These are phyloP conservation scores for Rhadina sibilatrix DNA, from an alignment of 2,113 vertebrate species.

Conservation along the genomic window DNA sequence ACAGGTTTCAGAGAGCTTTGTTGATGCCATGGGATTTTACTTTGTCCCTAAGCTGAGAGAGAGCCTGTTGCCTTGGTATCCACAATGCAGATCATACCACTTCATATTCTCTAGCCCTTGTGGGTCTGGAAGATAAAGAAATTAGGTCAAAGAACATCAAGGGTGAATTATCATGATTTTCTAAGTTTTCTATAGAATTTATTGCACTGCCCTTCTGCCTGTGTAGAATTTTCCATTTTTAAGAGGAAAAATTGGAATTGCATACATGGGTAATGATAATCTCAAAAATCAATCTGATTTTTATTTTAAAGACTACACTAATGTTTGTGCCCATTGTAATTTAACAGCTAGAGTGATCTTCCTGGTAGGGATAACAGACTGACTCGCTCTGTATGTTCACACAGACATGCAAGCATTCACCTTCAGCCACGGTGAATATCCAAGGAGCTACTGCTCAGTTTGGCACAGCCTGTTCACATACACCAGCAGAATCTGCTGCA, in stretches of 20 bases:
- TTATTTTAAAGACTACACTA: conserved; percentile 12
- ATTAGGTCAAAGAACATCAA: conserved; percentile 4
- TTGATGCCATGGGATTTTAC: background rate
- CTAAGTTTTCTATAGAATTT: background rate
- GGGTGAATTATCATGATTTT: conserved; percentile 1
- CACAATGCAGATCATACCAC: background rate
- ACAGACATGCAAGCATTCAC: background rate
- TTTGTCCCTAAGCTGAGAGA: background rate
- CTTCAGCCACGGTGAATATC: background rate
- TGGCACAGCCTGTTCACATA: background rate
- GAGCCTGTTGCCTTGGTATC: background rate
- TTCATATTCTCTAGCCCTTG: background rate
- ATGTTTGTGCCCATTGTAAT: conserved; percentile 15
- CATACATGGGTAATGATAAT: background rate
- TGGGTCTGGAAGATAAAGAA: background rate
- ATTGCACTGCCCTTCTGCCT: background rate
- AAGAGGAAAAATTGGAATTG: conserved; percentile 13
- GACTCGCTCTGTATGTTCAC: background rate
- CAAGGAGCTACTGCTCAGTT: background rate
- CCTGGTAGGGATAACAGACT: background rate
- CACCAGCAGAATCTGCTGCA: background rate
- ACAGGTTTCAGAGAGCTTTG: background rate
- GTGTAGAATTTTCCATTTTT: background rate
- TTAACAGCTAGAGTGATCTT: conserved; percentile 4
- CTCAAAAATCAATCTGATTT: background rate